Conservation (phyloP, 2,797 vertebrate genomes). For the Premnoplex brunnescens region DNA sequence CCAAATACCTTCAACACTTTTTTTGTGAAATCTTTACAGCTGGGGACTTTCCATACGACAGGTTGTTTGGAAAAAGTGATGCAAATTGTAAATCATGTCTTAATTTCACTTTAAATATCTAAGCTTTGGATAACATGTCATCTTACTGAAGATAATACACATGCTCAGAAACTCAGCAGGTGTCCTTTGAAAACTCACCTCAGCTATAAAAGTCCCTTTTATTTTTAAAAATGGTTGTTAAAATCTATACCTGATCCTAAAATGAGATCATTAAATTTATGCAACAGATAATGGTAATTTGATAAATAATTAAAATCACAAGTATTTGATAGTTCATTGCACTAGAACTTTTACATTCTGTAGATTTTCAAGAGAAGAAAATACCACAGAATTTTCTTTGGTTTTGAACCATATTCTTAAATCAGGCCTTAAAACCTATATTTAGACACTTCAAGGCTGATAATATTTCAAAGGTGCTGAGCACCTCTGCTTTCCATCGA, state of each 20-base stretch:
- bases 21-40: conserved; percentile 37
- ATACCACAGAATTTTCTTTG: background rate
- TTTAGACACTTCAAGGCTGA: background rate
- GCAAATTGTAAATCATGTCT: conserved; percentile 9
- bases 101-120: conserved; percentile 14
- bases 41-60: conserved; percentile 37
- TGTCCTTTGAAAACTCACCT: background rate
- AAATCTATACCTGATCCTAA: background rate
- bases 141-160: background rate
- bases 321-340: background rate
- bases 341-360: background rate
- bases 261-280: background rate
- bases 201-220: background rate
- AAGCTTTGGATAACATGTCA: background rate
- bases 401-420: background rate
- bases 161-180: background rate
- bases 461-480: background rate
- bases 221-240: background rate
- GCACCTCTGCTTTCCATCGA: conserved; percentile 2
- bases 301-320: background rate
- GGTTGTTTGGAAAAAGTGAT: conserved; percentile 60
- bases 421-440: background rate
- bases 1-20: background rate
- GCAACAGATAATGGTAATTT: background rate
- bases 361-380: background rate